A percentile compares a stretch with the other conserved stretches of the same genome.
phyloP scores from a whole-genome alignment of 2,113 vertebrate genomes.

The Lepidiolamprologus cunningtoni region DNA sequence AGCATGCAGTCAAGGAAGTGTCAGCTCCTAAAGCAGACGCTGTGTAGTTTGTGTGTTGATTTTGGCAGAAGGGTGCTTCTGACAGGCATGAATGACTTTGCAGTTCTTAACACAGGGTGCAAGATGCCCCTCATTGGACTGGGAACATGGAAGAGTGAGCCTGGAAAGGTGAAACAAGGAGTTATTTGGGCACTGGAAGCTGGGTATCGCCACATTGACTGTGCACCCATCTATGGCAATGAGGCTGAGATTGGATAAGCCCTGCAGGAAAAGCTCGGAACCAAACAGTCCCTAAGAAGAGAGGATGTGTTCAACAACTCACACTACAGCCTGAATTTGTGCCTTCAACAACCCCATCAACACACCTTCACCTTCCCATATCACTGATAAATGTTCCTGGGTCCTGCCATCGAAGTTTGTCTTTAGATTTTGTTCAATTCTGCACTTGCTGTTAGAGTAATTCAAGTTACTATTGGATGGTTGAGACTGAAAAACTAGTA shows the following conservation, averaged over 20 bases:
- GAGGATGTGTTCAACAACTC: conserved; percentile 81
- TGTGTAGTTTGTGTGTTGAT: neutral
- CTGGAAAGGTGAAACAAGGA: conserved; percentile 82
- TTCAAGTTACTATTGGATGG: neutral
- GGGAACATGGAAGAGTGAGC: neutral
- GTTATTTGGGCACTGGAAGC: conserved; percentile 77
- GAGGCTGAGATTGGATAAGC: conserved; percentile 88
- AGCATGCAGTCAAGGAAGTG: neutral
- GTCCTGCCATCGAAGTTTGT: neutral
- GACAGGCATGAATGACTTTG: neutral
- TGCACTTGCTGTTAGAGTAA: neutral
- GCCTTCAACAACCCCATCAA: conserved; percentile 37
- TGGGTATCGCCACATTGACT: conserved; percentile 91
- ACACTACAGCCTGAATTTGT: conserved; percentile 22
- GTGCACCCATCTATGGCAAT: conserved; percentile 86
- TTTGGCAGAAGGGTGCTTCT: neutral
- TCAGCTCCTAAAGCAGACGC: neutral
- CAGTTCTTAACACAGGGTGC: neutral
- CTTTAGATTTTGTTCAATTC: neutral
- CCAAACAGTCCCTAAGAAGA: conserved; percentile 72
- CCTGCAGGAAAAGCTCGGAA: conserved; percentile 76
- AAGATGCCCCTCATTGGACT: neutral
- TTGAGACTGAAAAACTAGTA: neutral
- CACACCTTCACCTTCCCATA: neutral
- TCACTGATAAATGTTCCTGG: neutral